Base-by-base conservation (phyloP, 35 echinoderm and acorn worm species). In the Chiridota heheva region DNA sequence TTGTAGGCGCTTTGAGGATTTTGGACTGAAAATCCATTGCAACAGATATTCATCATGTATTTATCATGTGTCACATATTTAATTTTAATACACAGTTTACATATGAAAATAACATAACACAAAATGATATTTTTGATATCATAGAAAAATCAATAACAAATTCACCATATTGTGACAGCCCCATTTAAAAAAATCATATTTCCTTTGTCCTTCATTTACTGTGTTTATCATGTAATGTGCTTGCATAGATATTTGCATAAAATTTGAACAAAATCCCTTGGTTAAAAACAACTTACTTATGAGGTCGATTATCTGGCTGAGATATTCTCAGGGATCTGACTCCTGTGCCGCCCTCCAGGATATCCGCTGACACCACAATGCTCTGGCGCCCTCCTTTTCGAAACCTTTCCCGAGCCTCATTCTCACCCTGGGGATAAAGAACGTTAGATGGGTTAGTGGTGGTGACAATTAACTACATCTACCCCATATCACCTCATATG, bases 271-370 rank as follows among this genome's bases (percentile, higher is more conserved):
- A 53, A 13, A 22, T 13, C 48, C 48, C 22, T 53, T 53, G 48
- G 48, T 22, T 22, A 13, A 22, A 13, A 22, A 53, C 10, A 49
- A 72, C 89, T 91, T 76, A 97, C 94, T 87, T 91, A 45, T 90
- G 84, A 37, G 94, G 94, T 44, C 86, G 69, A 42, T 84, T 84
- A 32, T 81, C 80, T 15, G 73, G 60, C 58, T 91, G 88, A 8
- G 25, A 16, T 3, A 91, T 73, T 33, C 88, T 53, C 8, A 97
- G 71, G 32, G 94, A 81, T 62, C 94, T 56, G 8, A 97, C 89
- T 12, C 94, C 88, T 44, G 94, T 82, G 53, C 94, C 94, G 32
- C 94, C 89, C 26, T 97, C 94, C 67, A 97, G 68, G 88, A 97
- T 30, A 97, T 84, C 44, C 74, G 73, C 44, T 81, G 70, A 67